Conservation (phyloP, 1,140 invertebrate genomes). For the Apis cerana region DNA sequence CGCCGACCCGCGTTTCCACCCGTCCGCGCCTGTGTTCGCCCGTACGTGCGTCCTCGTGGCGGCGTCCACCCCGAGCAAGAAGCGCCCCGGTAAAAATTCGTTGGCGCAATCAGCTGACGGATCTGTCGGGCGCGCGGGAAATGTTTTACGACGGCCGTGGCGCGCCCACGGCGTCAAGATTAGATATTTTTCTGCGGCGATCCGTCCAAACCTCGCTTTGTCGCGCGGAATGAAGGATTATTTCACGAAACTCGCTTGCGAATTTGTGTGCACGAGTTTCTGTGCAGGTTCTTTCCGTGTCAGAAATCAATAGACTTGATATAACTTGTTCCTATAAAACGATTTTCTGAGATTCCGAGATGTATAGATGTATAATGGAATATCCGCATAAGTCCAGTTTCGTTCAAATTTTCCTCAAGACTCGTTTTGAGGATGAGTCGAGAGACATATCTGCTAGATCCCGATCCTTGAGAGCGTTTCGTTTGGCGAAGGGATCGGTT, state of each 20-base stretch:
- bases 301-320: too few species aligned
- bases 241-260: not conserved
- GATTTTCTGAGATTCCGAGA: too few species aligned
- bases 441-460: too few species aligned
- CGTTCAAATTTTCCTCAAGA: too few species aligned
- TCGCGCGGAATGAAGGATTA: not conserved
- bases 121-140: conserved; percentile 70
- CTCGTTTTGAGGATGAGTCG: not conserved
- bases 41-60: conserved; percentile 37
- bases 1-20: conserved; percentile 26
- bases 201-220: not conserved
- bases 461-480: too few species aligned
- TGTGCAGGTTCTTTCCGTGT: too few species aligned
- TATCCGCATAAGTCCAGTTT: too few species aligned
- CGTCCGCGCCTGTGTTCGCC: conserved; percentile 25
- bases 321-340: too few species aligned
- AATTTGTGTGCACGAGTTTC: too few species aligned
- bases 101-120: conserved; percentile 69
- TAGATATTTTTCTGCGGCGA: conserved; percentile 38
- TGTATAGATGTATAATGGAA: too few species aligned
- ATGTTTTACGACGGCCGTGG: conserved; percentile 69
- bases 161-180: conserved; percentile 61
- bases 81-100: conserved; percentile 50
- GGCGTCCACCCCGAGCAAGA: conserved; percentile 55
- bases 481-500: too few species aligned